phyloP scores from a whole-genome alignment of 1,140 invertebrate species.

The Ceratosolen solmsi region DNA sequence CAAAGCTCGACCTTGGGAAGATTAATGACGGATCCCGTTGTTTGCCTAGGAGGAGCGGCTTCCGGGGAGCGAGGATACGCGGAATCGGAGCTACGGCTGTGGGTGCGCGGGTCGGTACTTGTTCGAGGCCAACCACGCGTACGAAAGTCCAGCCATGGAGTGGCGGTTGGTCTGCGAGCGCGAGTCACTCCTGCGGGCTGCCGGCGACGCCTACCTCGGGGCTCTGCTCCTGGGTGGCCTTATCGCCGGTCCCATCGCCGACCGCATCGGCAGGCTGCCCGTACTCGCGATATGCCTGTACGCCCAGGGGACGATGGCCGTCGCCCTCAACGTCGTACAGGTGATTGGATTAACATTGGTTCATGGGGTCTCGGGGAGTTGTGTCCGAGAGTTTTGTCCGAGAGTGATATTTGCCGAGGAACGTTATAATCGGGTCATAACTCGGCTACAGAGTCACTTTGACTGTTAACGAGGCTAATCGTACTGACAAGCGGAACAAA shows the following conservation, averaged over 20 bases:
- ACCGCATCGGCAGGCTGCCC: slow-evolving; percentile 73
- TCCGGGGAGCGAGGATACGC: slow-evolving; percentile 7
- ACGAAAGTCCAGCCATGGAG: slow-evolving; percentile 64
- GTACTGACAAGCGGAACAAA: no score
- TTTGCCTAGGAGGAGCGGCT: neutral
- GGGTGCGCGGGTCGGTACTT: slow-evolving; percentile 53
- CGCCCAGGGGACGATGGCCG: slow-evolving; percentile 71
- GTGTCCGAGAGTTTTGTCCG: no score
- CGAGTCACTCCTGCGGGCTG: slow-evolving; percentile 67
- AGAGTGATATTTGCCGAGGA: no score
- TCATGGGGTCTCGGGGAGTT: no score
- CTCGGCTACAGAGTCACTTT: neutral
- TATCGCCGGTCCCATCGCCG: slow-evolving; percentile 73
- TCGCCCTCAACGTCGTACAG: slow-evolving; percentile 72
- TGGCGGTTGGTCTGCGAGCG: slow-evolving; percentile 76
- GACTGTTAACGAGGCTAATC: neutral
- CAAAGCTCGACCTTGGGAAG: no score
- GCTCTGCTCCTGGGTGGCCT: slow-evolving; percentile 75
- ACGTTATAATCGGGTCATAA: no score
- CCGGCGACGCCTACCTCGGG: slow-evolving; percentile 71
- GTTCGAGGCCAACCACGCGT: slow-evolving; percentile 54
- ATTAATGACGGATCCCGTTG: neutral
- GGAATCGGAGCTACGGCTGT: slow-evolving; percentile 59
- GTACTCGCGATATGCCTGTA: slow-evolving; percentile 74
- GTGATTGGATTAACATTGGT: slow-evolving; percentile 48